Base-by-base conservation (phyloP, 2,113 vertebrate species). In the Vanacampus margaritifer region DNA sequence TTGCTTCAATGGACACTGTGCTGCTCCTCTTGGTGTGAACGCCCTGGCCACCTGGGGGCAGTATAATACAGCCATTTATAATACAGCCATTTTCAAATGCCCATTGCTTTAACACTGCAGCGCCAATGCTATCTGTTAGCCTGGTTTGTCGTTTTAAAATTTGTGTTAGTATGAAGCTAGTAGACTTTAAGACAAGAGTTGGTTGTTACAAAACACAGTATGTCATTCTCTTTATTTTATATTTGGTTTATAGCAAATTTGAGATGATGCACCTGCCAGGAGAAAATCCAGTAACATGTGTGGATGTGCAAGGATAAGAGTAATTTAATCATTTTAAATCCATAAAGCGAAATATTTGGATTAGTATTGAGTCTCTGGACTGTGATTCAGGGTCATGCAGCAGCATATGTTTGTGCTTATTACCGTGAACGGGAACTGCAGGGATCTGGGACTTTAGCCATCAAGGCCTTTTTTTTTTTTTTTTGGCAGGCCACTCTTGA, bases 201-300 rank as follows among this genome's bases (percentile, higher is more conserved):
- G 10, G 11, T 41, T 13, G 11, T 13, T 41, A 12, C 3, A 41
- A 41, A 12, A 41, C 39, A 3, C 39, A 41, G 12, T 13, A 41
- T 41, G 39, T 3, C 11, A 12, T 41, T 41, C 12, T 13, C 39
- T 41, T 41, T 41, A 13, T 41, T 41, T 41, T 41, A 13, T 41
- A 10, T 41, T 10, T 12, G 39, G 2, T 41, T 13, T 14, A 45
- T 14, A 19, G 13, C 16, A 43, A 45, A 45, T 8, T 61, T 75
- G 65, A 39, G 64, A 54, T 76, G 68, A 81, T 69, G 64, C 81
- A 84, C 63, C 60, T 46, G 53, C 35, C n/a, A 14, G 64, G 57
- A 60, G 64, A 65, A 67, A 81, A 64, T 36, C 45, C 59, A 53
- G 41, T 57, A 28, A 54, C 37, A 46, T 19, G 24, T 35, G 16